Base-by-base conservation (phyloP, 2,888 invertebrate species). In the Amphipyra berbera region DNA sequence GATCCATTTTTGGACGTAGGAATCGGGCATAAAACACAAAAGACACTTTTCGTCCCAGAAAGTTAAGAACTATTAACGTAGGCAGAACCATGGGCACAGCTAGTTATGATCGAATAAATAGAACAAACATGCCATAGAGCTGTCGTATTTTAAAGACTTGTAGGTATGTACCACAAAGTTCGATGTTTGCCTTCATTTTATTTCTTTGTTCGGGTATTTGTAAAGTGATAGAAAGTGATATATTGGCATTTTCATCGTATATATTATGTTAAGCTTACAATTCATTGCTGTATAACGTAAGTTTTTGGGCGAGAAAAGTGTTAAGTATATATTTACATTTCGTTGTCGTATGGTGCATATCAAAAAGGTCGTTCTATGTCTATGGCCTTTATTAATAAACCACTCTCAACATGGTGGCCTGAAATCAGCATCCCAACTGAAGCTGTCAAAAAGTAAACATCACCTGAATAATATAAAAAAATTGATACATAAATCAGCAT, bases 231-330 rank as follows among this genome's bases (percentile, higher is more conserved):
- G 72, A 55, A 30, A 30, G 56, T 65, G 49, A 65, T 49, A 65
- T 71, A 67, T 65, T 65, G 72, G 65, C 56, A 65, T 41, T 67
- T 67, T 30, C 49, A 38, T 71, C 65, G 72, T 67, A 65, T 67
- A 67, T 71, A 65, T 50, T 71, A 50, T 50, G 56, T 65, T 71
- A 65, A 67, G 67, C 72, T 40, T 38, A 67, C 45, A 56, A 67
- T 67, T 67, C 65, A 66, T 67, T 56, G 56, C 33, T 42, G 49
- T 47, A 3, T 70, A 71, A 49, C 49, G 12, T 65, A 46, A 41
- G 49, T 56, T 67, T 65, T 46, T n/a, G 49, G 33, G 21, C 37
- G 44, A 38, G 40, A 67, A 55, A 38, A 45, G 21, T 71, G 30
- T 30, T 30, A 30, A 10, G 38, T 38, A 38, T 6, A 38, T 38